Conservation (phyloP, 2,888 invertebrate genomes). For the Scaptomyza cyrtandrae region DNA sequence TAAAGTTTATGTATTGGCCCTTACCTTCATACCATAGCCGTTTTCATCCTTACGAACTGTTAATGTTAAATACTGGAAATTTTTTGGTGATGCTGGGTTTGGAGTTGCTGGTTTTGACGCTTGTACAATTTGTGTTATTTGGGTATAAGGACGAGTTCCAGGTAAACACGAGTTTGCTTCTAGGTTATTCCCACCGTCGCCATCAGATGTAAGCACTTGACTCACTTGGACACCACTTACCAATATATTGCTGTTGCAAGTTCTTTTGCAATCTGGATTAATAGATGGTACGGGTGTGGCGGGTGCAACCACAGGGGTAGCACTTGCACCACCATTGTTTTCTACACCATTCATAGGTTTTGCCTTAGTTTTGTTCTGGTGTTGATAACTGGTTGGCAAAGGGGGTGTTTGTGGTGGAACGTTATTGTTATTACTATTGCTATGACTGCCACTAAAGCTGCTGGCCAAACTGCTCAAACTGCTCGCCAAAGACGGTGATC, state of each 20-base stretch:
- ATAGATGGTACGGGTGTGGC: constrained; percentile 35
- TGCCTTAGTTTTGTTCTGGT: constrained; percentile 64
- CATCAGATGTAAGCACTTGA: constrained; percentile 36
- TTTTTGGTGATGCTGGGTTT: constrained; percentile 77
- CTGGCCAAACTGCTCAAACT: constrained; percentile 75
- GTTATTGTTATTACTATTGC: constrained; percentile 49
- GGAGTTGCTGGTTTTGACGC: constrained; percentile 57
- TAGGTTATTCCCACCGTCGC: constrained; percentile 5
- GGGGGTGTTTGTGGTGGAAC: constrained; percentile 83
- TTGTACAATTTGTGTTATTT: constrained; percentile 39
- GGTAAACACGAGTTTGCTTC: constrained; percentile 31
- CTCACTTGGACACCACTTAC: constrained; percentile 21
- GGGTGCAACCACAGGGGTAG: constrained; percentile 47
- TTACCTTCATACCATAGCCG: constrained; percentile 85
- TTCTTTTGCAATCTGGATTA: constrained; percentile 39
- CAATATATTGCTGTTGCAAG: constrained; percentile 38
- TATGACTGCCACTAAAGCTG: constrained; percentile 60
- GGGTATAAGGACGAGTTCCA: constrained; percentile 62
- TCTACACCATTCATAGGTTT: constrained; percentile 81
- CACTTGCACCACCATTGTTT: constrained; percentile 42
- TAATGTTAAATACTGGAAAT: constrained; percentile 83
- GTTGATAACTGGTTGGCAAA: constrained; percentile 78
- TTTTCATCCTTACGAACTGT: constrained; percentile 84
- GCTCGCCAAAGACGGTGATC: constrained; percentile 81
- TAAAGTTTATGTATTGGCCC: constrained; percentile 12